These are phyloP conservation scores for Passer domesticus DNA, from an alignment of 2,113 vertebrate genomes.

Conservation along the genomic window DNA sequence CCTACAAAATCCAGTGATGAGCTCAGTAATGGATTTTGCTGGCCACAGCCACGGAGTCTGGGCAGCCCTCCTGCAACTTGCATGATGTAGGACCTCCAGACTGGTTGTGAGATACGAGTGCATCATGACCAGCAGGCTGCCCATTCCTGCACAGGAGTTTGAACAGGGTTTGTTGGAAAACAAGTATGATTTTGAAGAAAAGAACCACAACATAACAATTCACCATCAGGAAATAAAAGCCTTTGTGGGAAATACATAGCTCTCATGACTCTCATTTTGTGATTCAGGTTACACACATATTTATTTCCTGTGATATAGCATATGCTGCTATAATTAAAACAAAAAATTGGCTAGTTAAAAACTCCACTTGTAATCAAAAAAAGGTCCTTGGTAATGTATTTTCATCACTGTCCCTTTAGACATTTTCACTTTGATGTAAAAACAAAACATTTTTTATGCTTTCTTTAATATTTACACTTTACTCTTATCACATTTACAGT, in stretches of 20 bases:
- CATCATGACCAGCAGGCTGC: background rate
- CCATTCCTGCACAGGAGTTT: background rate
- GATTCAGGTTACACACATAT: background rate
- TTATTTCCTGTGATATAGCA: background rate
- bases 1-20: background rate
- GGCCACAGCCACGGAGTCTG: no score
- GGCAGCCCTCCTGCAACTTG: rapidly evolving
- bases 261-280: background rate
- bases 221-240: background rate
- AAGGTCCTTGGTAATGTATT: background rate
- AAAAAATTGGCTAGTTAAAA: background rate
- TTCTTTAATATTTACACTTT: background rate
- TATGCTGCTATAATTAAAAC: background rate
- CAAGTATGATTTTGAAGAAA: background rate
- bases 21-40: background rate
- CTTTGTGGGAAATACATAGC: background rate
- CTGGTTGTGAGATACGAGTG: background rate
- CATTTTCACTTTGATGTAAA: background rate
- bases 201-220: background rate
- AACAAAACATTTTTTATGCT: background rate
- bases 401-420: background rate
- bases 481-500: background rate
- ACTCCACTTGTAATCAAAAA: background rate
- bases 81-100: no score
- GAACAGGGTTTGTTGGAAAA: background rate